Evolutionary conservation across 2,797 vertebrate species (phyloP).

Genomic region (Heliangelus exortis): DNA sequence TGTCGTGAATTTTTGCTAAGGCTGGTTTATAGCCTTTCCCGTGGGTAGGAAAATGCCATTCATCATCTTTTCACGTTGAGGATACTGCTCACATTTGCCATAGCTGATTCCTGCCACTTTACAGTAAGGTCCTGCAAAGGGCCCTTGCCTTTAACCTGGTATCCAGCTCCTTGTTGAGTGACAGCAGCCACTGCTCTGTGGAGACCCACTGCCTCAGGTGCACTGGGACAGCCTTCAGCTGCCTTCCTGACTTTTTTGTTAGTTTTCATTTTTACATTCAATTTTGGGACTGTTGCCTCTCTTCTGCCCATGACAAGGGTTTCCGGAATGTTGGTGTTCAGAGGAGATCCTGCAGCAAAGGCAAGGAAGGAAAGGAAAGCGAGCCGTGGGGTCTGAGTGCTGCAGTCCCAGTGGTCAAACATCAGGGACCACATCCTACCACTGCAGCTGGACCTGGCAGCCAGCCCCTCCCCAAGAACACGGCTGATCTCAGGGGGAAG

Average conservation of each 20-base stretch:
- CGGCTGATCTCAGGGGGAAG: background rate
- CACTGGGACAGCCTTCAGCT: background rate
- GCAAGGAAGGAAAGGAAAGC: background rate
- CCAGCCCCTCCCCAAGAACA: background rate
- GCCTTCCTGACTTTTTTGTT: slow-evolving; percentile 16
- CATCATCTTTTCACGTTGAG: background rate
- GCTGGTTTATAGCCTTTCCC: background rate
- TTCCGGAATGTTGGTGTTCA: background rate
- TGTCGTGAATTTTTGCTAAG: background rate
- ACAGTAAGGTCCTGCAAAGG: background rate
- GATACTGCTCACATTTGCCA: background rate
- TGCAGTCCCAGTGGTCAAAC: background rate
- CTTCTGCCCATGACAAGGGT: slow-evolving; percentile 48
- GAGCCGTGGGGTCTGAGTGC: background rate
- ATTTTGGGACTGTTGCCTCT: slow-evolving; percentile 8
- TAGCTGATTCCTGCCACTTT: background rate
- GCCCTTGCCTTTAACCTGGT: background rate
- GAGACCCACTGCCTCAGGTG: slow-evolving; percentile 33
- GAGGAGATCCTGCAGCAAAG: slow-evolving; percentile 2
- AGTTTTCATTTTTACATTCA: slow-evolving; percentile 1
- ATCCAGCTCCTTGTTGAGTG: background rate
- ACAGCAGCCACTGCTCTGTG: background rate
- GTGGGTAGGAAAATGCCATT: background rate
- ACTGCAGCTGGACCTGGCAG: background rate
- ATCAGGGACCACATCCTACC: background rate